A percentile compares a stretch with the other conserved stretches of the same genome.
Evolutionary conservation across 2,113 vertebrate genomes (phyloP).

Genomic region (Entomyzon cyanotis): DNA sequence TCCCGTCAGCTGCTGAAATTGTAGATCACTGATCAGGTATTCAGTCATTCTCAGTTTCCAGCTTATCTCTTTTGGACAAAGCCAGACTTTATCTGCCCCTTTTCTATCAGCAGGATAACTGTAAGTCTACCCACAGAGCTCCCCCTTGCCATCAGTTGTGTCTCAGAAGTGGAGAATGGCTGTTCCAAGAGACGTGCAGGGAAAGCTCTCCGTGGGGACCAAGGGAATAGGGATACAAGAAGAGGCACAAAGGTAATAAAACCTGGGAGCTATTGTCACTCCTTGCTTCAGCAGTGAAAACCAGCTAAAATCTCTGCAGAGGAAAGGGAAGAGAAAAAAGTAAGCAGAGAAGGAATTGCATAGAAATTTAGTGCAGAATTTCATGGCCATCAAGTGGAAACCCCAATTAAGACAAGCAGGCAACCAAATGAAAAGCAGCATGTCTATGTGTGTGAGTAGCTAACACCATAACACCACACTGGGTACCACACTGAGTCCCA

Average conservation of each 20-base stretch:
- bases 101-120: conserved; percentile 25
- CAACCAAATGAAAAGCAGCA: not conserved
- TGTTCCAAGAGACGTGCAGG: not conserved
- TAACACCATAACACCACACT: not conserved
- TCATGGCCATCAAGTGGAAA: not conserved
- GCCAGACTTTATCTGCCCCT: conserved; percentile 25
- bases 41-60: not conserved
- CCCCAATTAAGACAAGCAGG: not conserved
- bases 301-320: not conserved
- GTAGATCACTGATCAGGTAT: not conserved
- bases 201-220: not conserved
- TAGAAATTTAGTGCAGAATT: not conserved
- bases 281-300: not conserved
- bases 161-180: conserved; percentile 5
- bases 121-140: conserved; percentile 32
- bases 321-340: not conserved
- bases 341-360: not conserved
- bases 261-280: not conserved
- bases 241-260: conserved; percentile 19
- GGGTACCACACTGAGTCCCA: not conserved
- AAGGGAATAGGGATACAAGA: not conserved
- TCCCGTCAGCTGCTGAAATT: conserved; percentile 48
- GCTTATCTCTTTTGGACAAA: conserved; percentile 27
- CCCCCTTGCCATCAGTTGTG: not conserved
- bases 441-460: not conserved